Evolutionary conservation across 1,140 invertebrate species (phyloP).

Genomic region (Eueides isabella): DNA sequence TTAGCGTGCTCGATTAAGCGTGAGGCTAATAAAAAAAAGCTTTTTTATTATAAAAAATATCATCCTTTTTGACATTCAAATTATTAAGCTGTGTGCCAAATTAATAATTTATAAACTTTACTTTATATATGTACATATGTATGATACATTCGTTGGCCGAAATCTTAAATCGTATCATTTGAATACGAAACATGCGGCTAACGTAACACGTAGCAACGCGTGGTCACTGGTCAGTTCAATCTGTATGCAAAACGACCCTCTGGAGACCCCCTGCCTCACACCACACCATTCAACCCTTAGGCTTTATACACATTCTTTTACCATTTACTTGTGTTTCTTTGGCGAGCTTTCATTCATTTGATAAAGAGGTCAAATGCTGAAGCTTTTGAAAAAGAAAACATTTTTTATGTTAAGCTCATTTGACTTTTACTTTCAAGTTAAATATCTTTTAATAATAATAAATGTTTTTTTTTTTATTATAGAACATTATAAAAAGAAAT

Average conservation of each 20-base stretch:
- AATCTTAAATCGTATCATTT: conserved; percentile 14
- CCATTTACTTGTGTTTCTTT: not conserved
- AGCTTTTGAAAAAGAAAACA: not conserved
- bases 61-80: too few relatives aligned
- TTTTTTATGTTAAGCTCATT: conserved; percentile 9
- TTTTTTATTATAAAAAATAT: too few relatives aligned
- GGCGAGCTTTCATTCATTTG: not conserved
- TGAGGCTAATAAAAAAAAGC: too few relatives aligned
- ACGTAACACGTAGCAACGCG: conserved; percentile 15
- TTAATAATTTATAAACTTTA: too few relatives aligned
- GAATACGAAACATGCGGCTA: conserved; percentile 19
- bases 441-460: too few relatives aligned
- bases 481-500: too few relatives aligned
- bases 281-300: conserved; percentile 7
- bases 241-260: conserved; percentile 40
- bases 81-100: too few relatives aligned
- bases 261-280: conserved; percentile 15
- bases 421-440: not conserved
- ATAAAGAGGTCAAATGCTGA: not conserved
- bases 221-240: conserved; percentile 35
- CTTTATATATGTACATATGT: not conserved
- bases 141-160: not conserved
- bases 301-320: conserved; percentile 11
- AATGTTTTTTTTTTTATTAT: too few relatives aligned
- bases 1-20: too few relatives aligned